These are phyloP conservation scores for Upupa epops DNA, from an alignment of 2,113 vertebrate species.

Conservation along the genomic window DNA sequence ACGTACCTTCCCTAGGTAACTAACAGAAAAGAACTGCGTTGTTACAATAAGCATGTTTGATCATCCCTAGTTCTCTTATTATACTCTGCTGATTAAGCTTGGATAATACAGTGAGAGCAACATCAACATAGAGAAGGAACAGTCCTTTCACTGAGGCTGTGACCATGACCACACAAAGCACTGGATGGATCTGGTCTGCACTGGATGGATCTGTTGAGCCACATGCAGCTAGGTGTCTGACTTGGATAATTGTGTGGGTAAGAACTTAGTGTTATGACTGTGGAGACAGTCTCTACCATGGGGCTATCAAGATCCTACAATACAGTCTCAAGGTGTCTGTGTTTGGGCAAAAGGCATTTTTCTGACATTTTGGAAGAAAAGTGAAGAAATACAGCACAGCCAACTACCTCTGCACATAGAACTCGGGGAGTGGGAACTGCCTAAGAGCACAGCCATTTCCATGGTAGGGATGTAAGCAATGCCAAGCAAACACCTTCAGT, in stretches of 20 bases:
- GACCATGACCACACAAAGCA: background rate
- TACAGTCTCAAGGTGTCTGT: background rate
- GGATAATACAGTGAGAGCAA: background rate
- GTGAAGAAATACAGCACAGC: background rate
- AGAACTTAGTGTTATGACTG: background rate
- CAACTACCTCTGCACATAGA: background rate
- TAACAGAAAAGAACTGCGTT: constrained; percentile 50
- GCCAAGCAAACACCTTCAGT: background rate
- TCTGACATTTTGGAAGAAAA: background rate
- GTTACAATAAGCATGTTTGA: background rate
- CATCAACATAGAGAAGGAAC: background rate
- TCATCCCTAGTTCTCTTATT: background rate
- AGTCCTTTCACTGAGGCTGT: background rate
- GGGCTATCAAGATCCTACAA: background rate
- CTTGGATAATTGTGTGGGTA: background rate
- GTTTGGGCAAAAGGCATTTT: background rate
- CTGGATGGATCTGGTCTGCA: too few relatives aligned
- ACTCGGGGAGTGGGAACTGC: background rate
- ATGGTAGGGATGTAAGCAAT: background rate
- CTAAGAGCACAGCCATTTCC: background rate
- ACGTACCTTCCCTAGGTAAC: constrained; percentile 56
- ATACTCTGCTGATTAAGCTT: background rate
- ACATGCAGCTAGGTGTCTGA: background rate
- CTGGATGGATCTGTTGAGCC: background rate
- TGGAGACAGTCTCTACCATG: background rate